Evolutionary conservation across 23 tunicate species (phyloP).

Genomic region (Trididemnum clinides): DNA sequence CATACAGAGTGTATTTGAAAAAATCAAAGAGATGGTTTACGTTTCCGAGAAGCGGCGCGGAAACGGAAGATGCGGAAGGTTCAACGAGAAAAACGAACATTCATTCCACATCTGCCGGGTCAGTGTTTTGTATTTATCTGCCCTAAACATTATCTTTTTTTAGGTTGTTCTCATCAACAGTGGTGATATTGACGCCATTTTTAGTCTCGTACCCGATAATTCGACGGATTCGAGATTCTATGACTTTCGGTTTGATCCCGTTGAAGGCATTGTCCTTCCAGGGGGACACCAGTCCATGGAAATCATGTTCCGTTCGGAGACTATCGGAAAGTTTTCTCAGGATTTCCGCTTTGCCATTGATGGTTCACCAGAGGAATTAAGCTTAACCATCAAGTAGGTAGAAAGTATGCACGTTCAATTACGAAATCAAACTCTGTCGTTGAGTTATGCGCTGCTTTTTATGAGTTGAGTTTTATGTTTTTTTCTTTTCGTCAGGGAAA

Average conservation of each 20-base stretch:
- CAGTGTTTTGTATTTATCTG: no score
- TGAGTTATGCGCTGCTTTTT: no score
- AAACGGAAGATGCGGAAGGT: no score
- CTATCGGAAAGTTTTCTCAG: constrained; percentile 66
- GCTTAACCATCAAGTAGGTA: constrained; percentile 50
- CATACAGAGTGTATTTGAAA: no score
- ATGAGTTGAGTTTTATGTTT: no score
- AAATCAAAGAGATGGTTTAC: no score
- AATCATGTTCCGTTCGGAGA: constrained; percentile 73
- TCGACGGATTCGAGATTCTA: constrained; percentile 40
- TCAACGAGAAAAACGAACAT: no score
- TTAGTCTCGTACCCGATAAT: constrained; percentile 69
- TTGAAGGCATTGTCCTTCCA: constrained; percentile 90
- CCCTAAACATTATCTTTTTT: neutral
- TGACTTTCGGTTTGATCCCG: constrained; percentile 81
- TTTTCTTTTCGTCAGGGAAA: no score
- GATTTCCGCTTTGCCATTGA: constrained; percentile 80
- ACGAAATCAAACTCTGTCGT: no score
- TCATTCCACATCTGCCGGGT: no score
- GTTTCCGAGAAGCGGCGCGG: no score
- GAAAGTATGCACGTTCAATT: no score
- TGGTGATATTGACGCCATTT: constrained; percentile 95
- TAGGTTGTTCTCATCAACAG: constrained; percentile 81
- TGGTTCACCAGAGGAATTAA: constrained; percentile 70
- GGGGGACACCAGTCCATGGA: constrained; percentile 83